phyloP scores from a whole-genome alignment of 2,888 invertebrate genomes.

The Patella pellucida region DNA sequence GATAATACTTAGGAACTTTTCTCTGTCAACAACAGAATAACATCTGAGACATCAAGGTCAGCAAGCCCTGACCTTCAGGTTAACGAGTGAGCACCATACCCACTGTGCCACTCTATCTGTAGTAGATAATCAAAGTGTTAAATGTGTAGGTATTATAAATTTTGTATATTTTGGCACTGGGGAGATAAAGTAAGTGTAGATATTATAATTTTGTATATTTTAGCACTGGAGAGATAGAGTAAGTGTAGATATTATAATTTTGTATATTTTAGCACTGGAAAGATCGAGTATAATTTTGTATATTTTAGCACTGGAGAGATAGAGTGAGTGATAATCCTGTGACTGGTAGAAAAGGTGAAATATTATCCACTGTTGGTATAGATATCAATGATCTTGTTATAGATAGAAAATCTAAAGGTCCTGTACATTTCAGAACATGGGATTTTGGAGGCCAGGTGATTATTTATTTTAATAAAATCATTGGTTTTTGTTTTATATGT shows the following conservation, averaged over 20 bases:
- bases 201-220: neutral
- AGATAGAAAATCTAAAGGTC: conserved; percentile 71
- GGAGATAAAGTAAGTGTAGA: neutral
- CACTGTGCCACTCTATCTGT: too few species aligned
- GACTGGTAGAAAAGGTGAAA: conserved; percentile 35
- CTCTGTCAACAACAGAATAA: too few species aligned
- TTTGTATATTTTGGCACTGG: neutral
- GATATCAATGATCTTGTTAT: conserved; percentile 96
- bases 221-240: conserved; percentile 43
- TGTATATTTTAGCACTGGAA: neutral
- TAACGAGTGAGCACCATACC: too few species aligned
- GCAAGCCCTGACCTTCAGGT: too few species aligned
- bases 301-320: conserved; percentile 40
- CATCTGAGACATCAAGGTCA: too few species aligned
- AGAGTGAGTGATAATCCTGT: conserved; percentile 30
- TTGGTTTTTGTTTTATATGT: too few species aligned
- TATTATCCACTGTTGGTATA: conserved; percentile 94
- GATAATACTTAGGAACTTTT: too few species aligned
- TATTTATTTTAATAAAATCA: too few species aligned
- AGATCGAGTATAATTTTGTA: neutral
- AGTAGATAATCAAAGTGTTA: neutral
- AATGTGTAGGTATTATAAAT: conserved; percentile 11
- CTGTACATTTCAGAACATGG: conserved; percentile 83
- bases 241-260: conserved; percentile 16
- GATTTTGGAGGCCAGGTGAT: conserved; percentile 94